These are phyloP conservation scores for Arbacia lixula DNA, from an alignment of 53 echinoderm and acorn worm genomes.

Conservation along the genomic window DNA sequence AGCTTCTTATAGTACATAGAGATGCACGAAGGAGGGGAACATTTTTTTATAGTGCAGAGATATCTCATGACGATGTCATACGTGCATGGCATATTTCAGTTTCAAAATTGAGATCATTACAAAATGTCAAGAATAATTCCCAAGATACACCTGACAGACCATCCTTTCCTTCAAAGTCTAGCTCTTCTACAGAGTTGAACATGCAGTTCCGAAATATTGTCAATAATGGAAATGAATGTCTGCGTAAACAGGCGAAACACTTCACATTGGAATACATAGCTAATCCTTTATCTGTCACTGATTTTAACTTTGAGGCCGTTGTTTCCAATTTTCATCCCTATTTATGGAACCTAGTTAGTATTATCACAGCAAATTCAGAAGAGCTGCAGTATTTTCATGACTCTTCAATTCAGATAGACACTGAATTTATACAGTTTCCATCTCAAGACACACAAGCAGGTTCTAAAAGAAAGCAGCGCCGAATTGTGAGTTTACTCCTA, in stretches of 20 bases:
- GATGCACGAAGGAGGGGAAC: constrained; percentile 6
- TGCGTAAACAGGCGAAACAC: constrained; percentile 17
- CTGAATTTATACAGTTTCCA: constrained; percentile 23
- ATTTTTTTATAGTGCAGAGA: constrained; percentile 23
- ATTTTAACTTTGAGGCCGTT: constrained; percentile 9
- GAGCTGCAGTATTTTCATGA: constrained; percentile 20
- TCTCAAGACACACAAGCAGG: constrained; percentile 9
- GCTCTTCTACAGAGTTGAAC: neutral
- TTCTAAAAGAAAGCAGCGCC: neutral
- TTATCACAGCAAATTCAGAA: constrained; percentile 31
- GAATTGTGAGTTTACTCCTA: constrained; percentile 19
- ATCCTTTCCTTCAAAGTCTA: neutral
- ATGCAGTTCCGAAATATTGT: neutral
- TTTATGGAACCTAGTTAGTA: constrained; percentile 7
- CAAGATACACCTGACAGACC: too few relatives aligned
- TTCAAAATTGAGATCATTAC: neutral
- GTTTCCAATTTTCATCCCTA: constrained; percentile 16
- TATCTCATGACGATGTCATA: constrained; percentile 13
- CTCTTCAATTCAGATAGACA: neutral
- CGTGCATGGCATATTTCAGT: constrained; percentile 19
- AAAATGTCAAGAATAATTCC: neutral
- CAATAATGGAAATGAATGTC: constrained; percentile 1
- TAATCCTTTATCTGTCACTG: constrained; percentile 35
- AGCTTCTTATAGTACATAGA: neutral
- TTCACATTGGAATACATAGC: neutral